Evolutionary conservation across 2,113 vertebrate genomes (phyloP), one percentile per base, ranked within the genome.

Genomic region (Pomatorhinus ruficollis): DNA sequence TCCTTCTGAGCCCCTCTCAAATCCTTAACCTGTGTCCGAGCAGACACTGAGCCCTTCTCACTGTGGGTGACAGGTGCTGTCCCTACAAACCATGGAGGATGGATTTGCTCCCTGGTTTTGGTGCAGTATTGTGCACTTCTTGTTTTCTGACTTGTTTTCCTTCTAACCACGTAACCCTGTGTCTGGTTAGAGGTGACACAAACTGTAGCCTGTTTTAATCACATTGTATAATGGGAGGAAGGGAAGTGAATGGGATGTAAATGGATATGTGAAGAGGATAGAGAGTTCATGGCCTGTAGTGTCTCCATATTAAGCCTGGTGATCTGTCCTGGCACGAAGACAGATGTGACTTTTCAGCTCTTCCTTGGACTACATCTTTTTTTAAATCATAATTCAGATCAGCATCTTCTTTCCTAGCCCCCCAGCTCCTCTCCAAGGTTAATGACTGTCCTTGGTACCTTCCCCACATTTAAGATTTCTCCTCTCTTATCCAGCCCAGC

Each of bases 21-120:
- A 30, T 17, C 40, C 61, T 71, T 60, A 15, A 68, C 25, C 31
- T 66, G 15, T 53, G n/a, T 74, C 52, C 45, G 30, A 12, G 42
- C 25, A 59, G 35, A 16, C 37, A 37, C 35, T 11, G 64, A 89
- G 54, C 39, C 20, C 64, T 57, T 74, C 47, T 53, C 50, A 21
- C 42, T 39, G 35, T 57, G 59, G 28, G 35, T 86, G 61, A 10
- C 2, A 2, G 13, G 6, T 69, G n/a, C 49, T 56, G 27, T 28
- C n/a, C 1, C 0, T n/a, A 0, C 0, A 54, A 15, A n/a, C 33
- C 13, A 10, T 3, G 3, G 6, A n/a, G 44, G 30, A 16, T 60
- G 12, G 40, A 20, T 90, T 90, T 64, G 19, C 23, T 74, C 40
- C 42, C 39, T 10, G 15, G 23, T 52, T 75, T 53, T 70, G 75